Percentiles rank a stretch among this genome's conserved stretches.
These are phyloP conservation scores for Epinephelus moara DNA, from an alignment of 2,113 vertebrate species.

Conservation along the genomic window DNA sequence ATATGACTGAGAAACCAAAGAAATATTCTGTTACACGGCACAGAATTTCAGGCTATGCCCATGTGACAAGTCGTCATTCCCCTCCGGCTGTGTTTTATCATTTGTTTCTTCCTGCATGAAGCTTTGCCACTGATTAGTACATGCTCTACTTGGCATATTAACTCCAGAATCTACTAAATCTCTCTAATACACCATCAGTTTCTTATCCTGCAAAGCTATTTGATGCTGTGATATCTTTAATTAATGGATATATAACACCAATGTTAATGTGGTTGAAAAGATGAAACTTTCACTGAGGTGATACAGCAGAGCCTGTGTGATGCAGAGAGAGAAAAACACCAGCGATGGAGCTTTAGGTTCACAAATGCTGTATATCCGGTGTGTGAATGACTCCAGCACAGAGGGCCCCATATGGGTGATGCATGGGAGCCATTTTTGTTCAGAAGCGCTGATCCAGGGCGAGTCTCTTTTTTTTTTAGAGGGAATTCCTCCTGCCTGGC, in stretches of 20 bases:
- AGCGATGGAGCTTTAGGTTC: not conserved
- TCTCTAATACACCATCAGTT: conserved; percentile 42
- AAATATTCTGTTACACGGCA: conserved; percentile 23
- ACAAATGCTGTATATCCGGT: conserved; percentile 45
- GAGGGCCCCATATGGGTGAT: conserved; percentile 64
- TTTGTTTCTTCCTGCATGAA: conserved; percentile 57
- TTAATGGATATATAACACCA: conserved; percentile 48
- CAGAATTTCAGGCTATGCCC: conserved; percentile 26
- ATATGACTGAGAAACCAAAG: conserved; percentile 2
- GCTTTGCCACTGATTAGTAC: conserved; percentile 61
- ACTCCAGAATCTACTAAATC: conserved; percentile 61
- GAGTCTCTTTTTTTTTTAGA: conserved; percentile 33
- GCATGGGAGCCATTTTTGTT: conserved; percentile 75
- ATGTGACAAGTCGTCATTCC: conserved; percentile 40
- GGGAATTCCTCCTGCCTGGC: conserved; percentile 58
- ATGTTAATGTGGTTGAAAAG: conserved; percentile 16
- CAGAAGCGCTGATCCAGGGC: conserved; percentile 72
- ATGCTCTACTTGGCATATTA: conserved; percentile 71
- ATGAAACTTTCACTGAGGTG: conserved; percentile 5
- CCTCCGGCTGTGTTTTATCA: conserved; percentile 51
- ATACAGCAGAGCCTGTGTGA: not conserved
- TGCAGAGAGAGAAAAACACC: conserved; percentile 10
- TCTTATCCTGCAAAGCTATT: conserved; percentile 54
- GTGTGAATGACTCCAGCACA: conserved; percentile 43
- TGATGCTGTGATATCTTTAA: conserved; percentile 41